These are phyloP conservation scores for Pseudomyrmex concolor DNA, from an alignment of 1,140 invertebrate genomes.

Conservation along the genomic window DNA sequence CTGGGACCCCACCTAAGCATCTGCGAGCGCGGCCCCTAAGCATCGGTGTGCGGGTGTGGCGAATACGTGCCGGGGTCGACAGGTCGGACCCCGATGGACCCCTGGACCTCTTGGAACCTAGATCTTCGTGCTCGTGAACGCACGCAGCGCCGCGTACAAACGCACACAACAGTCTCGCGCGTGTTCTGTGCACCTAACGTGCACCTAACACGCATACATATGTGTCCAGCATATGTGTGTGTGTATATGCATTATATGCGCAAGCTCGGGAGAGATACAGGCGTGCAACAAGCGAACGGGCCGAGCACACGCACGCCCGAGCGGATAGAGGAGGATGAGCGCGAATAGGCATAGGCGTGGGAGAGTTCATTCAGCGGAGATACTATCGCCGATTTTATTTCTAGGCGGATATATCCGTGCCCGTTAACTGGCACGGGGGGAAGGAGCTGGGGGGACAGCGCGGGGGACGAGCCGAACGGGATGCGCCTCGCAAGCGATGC, in stretches of 20 bases:
- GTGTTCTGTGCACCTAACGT: conserved; percentile 8
- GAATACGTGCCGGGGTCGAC: conserved; percentile 84
- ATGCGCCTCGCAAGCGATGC: conserved; percentile 73
- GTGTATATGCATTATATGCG: background rate
- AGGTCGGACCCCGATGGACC: conserved; percentile 81
- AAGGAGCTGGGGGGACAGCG: conserved; percentile 29
- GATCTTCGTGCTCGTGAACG: conserved; percentile 72
- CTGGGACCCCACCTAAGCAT: conserved; percentile 79
- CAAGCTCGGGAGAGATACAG: background rate
- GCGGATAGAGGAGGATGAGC: conserved; percentile 60
- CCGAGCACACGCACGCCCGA: conserved; percentile 63
- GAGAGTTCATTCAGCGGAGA: conserved; percentile 85
- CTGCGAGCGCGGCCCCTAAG: conserved; percentile 75
- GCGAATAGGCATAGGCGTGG: conserved; percentile 83
- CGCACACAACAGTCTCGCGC: conserved; percentile 6
- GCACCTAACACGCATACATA: background rate
- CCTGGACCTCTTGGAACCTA: conserved; percentile 70
- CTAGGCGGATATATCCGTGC: conserved; percentile 82
- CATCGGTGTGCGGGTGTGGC: conserved; percentile 84
- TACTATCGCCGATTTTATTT: conserved; percentile 85
- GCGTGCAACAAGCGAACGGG: conserved; percentile 52
- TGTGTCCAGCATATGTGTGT: background rate
- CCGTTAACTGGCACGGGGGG: conserved; percentile 75
- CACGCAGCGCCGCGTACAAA: conserved; percentile 66
- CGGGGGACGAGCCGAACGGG: conserved; percentile 76